These are phyloP conservation scores for Micropterix aruncella DNA, from an alignment of 2,888 invertebrate species.

Conservation along the genomic window DNA sequence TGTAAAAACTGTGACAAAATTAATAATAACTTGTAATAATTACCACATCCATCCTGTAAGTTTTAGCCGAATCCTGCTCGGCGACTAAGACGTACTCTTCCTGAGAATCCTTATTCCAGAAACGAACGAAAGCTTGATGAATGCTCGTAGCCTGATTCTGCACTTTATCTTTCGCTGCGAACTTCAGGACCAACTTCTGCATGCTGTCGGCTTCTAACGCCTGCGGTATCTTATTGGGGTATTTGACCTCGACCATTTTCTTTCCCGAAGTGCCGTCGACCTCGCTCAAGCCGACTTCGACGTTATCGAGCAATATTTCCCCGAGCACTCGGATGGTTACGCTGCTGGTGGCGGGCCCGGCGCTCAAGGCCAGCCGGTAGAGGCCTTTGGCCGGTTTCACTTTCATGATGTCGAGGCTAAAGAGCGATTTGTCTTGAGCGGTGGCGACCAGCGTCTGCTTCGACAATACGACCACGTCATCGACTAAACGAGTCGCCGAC, in stretches of 20 bases:
- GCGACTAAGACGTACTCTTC: slow-evolving; percentile 90
- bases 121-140: slow-evolving; percentile 78
- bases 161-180: slow-evolving; percentile 59
- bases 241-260: slow-evolving; percentile 55
- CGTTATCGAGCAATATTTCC: slow-evolving; percentile 56
- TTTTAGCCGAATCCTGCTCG: slow-evolving; percentile 63
- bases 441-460: slow-evolving; percentile 42
- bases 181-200: slow-evolving; percentile 69
- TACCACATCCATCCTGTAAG: slow-evolving; percentile 87
- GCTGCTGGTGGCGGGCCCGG: slow-evolving; percentile 45
- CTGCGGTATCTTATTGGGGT: slow-evolving; percentile 56
- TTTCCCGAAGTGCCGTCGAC: slow-evolving; percentile 79
- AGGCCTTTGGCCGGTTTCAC: slow-evolving; percentile 71
- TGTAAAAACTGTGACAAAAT: too few species aligned
- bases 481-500: slow-evolving; percentile 56
- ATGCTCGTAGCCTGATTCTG: slow-evolving; percentile 54
- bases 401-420: slow-evolving; percentile 60
- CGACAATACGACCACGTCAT: slow-evolving; percentile 61
- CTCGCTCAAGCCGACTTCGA: slow-evolving; percentile 82
- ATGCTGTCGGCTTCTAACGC: slow-evolving; percentile 75
- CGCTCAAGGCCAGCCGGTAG: slow-evolving; percentile 68
- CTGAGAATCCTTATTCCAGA: slow-evolving; percentile 48
- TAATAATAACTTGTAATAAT: slow-evolving; percentile 16
- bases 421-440: slow-evolving; percentile 49
- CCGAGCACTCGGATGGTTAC: slow-evolving; percentile 58